phyloP scores from a whole-genome alignment of 2,797 vertebrate genomes.

The Alcedo quadribrachys region DNA sequence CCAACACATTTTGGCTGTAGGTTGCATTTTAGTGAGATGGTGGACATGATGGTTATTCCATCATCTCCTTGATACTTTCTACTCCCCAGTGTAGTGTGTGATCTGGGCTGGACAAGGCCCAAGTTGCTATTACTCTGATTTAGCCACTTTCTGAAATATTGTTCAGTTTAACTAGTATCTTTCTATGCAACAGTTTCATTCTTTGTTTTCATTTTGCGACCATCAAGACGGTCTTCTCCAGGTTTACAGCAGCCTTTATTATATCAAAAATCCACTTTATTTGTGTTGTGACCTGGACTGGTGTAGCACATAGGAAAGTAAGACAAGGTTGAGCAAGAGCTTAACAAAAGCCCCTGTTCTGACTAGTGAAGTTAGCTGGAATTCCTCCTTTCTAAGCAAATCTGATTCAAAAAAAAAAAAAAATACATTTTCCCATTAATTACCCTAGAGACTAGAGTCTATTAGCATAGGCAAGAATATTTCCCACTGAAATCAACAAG shows the following conservation, averaged over 20 bases:
- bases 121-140: neutral
- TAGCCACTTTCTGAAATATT: neutral
- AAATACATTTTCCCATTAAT: neutral
- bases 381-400: neutral
- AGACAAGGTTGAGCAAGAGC: neutral
- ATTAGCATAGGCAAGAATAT: neutral
- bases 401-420: neutral
- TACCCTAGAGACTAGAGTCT: neutral
- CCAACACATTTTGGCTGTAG: neutral
- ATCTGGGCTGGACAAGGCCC: neutral
- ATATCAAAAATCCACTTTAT: neutral
- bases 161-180: neutral
- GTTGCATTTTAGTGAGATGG: neutral
- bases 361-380: neutral
- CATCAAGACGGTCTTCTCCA: neutral
- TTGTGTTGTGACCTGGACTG: neutral
- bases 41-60: neutral
- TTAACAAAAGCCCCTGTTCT: neutral
- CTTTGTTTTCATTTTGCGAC: neutral
- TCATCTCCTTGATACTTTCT: neutral
- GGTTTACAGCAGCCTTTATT: neutral
- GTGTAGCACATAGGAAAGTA: neutral
- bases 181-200: neutral
- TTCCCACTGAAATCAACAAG: conserved; percentile 9
- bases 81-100: neutral